Conservation (phyloP, 2,113 vertebrate species). For the Datnioides undecimradiatus region DNA sequence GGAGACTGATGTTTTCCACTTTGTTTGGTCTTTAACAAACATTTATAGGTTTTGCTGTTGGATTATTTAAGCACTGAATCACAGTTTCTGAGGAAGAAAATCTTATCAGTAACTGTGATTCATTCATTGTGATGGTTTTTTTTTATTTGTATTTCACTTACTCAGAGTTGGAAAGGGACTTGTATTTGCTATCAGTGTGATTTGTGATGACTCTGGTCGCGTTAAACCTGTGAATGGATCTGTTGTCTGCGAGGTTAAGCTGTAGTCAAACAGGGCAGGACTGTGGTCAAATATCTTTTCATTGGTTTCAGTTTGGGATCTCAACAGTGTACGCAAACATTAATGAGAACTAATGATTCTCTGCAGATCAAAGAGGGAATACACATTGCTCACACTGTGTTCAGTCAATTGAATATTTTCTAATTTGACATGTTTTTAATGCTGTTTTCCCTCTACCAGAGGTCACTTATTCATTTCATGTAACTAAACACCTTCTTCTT, state of each 20-base stretch:
- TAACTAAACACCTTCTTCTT: neutral
- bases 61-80: slow-evolving; percentile 50
- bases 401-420: slow-evolving; percentile 4
- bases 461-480: neutral
- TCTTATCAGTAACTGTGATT: slow-evolving; percentile 54
- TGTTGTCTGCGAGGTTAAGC: slow-evolving; percentile 30
- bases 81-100: slow-evolving; percentile 39
- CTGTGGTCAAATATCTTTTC: slow-evolving; percentile 38
- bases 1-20: neutral
- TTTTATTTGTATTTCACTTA: slow-evolving; percentile 51
- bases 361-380: slow-evolving; percentile 35
- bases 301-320: slow-evolving; percentile 20
- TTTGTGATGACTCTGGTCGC: slow-evolving; percentile 12
- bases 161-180: slow-evolving; percentile 16
- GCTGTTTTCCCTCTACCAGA: slow-evolving; percentile 1
- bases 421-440: slow-evolving; percentile 15
- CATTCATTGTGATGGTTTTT: slow-evolving; percentile 41
- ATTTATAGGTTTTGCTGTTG: slow-evolving; percentile 3
- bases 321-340: slow-evolving; percentile 29
- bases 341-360: slow-evolving; percentile 11
- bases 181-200: slow-evolving; percentile 35
- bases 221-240: slow-evolving; percentile 37
- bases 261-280: slow-evolving; percentile 36
- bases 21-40: slow-evolving; percentile 12
- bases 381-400: neutral